Percentiles rank a stretch among this genome's conserved stretches.
Conservation (phyloP, 2,888 invertebrate genomes). For the Trypoxylon attenuatum region DNA sequence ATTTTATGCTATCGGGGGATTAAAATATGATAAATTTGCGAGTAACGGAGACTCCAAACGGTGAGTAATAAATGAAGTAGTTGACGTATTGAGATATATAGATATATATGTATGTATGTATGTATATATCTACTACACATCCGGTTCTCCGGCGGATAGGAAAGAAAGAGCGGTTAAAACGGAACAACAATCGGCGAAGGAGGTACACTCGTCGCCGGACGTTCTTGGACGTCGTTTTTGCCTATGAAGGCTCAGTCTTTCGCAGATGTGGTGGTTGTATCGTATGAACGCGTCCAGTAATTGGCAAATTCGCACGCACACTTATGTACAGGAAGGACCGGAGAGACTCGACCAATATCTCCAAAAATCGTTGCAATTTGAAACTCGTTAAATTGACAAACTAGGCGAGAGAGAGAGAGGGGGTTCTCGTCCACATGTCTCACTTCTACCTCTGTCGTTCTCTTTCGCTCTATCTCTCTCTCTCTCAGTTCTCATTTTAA, state of each 20-base stretch:
- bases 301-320: slow-evolving; percentile 30
- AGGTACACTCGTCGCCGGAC: slow-evolving; percentile 3
- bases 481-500: not conserved
- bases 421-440: slow-evolving; percentile 9
- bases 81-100: not conserved
- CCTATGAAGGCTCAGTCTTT: slow-evolving; percentile 46
- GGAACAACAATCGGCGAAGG: slow-evolving; percentile 18
- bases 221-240: slow-evolving; percentile 7
- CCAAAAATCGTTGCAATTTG: slow-evolving; percentile 21
- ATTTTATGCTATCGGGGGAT: slow-evolving; percentile 4
- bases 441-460: not conserved
- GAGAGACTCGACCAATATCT: slow-evolving; percentile 15
- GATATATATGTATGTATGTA: no score
- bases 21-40: slow-evolving; percentile 1
- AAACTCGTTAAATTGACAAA: slow-evolving; percentile 43
- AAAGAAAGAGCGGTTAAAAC: slow-evolving; percentile 16
- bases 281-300: slow-evolving; percentile 13
- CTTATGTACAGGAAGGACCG: slow-evolving; percentile 38
- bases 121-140: no score
- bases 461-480: not conserved
- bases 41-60: slow-evolving; percentile 14
- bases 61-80: not conserved
- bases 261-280: slow-evolving; percentile 20
- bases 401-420: slow-evolving; percentile 31
- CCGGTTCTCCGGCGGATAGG: not conserved